A percentile compares a stretch with the other conserved stretches of the same genome.
These are phyloP conservation scores for Scaptomyza tumidula DNA, from an alignment of 2,888 invertebrate species.

Conservation along the genomic window DNA sequence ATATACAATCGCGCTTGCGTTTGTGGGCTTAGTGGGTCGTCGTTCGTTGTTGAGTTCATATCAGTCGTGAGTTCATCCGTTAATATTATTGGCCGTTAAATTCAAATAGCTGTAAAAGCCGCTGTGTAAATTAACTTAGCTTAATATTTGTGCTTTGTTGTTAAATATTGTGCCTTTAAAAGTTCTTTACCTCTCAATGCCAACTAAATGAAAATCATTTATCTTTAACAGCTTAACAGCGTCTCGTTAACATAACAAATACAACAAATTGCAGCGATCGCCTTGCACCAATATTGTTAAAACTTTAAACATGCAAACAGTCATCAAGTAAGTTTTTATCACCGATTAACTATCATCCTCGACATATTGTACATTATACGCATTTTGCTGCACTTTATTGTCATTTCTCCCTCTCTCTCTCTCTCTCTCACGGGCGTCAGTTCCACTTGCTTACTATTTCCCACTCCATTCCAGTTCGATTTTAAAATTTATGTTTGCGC, in stretches of 20 bases:
- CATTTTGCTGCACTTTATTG: too few relatives aligned
- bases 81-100: slow-evolving; percentile 34
- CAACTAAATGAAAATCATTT: slow-evolving; percentile 61
- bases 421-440: not conserved
- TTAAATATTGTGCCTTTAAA: slow-evolving; percentile 27
- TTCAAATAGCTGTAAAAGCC: slow-evolving; percentile 52
- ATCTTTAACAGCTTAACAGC: slow-evolving; percentile 63
- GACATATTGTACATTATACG: not conserved
- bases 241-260: slow-evolving; percentile 38
- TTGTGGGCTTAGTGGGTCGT: slow-evolving; percentile 48
- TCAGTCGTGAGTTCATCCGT: slow-evolving; percentile 14
- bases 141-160: slow-evolving; percentile 28
- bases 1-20: slow-evolving; percentile 48
- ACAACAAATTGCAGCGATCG: slow-evolving; percentile 24
- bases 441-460: slow-evolving; percentile 16
- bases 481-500: slow-evolving; percentile 34
- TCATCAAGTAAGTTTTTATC: slow-evolving; percentile 82
- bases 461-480: slow-evolving; percentile 28
- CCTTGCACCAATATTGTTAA: slow-evolving; percentile 53
- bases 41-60: slow-evolving; percentile 53
- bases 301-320: slow-evolving; percentile 81
- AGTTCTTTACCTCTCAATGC: slow-evolving; percentile 26
- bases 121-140: slow-evolving; percentile 43
- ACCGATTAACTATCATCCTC: slow-evolving; percentile 8
- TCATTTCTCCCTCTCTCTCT: not conserved